phyloP scores from a whole-genome alignment of 2,888 invertebrate species.

The Zele albiditarsus region DNA sequence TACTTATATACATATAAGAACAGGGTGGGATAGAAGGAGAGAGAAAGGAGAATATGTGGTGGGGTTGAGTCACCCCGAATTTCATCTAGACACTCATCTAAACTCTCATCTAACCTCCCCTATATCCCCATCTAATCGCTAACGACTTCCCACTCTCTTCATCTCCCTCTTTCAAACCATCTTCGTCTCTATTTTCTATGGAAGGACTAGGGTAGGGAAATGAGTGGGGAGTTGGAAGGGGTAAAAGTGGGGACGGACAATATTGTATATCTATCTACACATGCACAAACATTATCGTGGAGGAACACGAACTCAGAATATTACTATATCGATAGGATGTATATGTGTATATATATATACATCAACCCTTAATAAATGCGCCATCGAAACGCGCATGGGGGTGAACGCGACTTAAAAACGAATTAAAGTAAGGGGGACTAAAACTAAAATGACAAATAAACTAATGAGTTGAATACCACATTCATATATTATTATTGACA shows the following conservation, averaged over 20 bases:
- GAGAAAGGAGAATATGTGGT: slow-evolving; percentile 41
- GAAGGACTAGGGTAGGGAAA: slow-evolving; percentile 61
- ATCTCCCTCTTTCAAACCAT: slow-evolving; percentile 52
- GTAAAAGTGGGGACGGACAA: slow-evolving; percentile 54
- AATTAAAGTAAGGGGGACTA: slow-evolving; percentile 38
- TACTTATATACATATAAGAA: not conserved
- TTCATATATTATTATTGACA: slow-evolving; percentile 26
- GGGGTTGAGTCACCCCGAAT: slow-evolving; percentile 63
- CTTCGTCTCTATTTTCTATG: slow-evolving; percentile 64
- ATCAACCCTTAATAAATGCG: slow-evolving; percentile 67
- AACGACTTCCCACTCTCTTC: slow-evolving; percentile 52
- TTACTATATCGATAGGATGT: slow-evolving; percentile 53
- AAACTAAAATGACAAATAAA: slow-evolving; percentile 22
- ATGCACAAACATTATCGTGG: slow-evolving; percentile 45
- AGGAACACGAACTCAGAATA: slow-evolving; percentile 46
- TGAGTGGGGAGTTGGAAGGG: slow-evolving; percentile 32
- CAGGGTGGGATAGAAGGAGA: slow-evolving; percentile 5
- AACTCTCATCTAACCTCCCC: slow-evolving; percentile 72
- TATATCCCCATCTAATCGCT: slow-evolving; percentile 68
- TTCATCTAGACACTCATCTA: slow-evolving; percentile 73
- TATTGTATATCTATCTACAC: not conserved
- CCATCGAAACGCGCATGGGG: slow-evolving; percentile 51
- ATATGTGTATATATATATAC: not conserved
- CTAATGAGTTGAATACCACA: slow-evolving; percentile 20
- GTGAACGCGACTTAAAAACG: slow-evolving; percentile 41